phyloP scores from a whole-genome alignment of 2,113 vertebrate species.

The Bolborhynchus lineola region DNA sequence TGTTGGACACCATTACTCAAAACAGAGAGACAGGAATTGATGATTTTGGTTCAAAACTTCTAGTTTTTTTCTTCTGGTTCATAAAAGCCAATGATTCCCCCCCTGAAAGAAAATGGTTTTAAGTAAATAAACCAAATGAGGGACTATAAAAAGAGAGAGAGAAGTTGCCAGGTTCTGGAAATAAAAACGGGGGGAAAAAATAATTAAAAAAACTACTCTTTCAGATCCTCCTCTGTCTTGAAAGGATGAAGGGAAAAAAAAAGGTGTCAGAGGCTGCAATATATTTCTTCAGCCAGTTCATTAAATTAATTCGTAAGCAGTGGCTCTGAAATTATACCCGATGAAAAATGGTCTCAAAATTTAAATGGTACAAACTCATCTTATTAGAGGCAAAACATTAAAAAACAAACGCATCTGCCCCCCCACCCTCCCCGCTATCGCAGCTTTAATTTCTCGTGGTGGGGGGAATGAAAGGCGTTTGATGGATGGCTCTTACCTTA shows the following conservation, averaged over 20 bases:
- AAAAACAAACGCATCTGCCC: slow-evolving; percentile 94
- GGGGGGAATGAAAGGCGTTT: slow-evolving; percentile 86
- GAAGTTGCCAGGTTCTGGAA: slow-evolving; percentile 71
- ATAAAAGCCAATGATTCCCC: slow-evolving; percentile 2
- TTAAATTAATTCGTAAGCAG: slow-evolving; percentile 99
- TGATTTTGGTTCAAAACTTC: slow-evolving; percentile 56
- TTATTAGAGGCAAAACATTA: slow-evolving; percentile 99
- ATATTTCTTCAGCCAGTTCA: slow-evolving; percentile 97
- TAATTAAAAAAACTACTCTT: slow-evolving; percentile 34
- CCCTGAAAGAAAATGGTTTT: slow-evolving; percentile 29
- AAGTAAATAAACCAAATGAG: slow-evolving; percentile 69
- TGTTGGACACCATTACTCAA: slow-evolving; percentile 66
- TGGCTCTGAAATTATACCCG: slow-evolving; percentile 94
- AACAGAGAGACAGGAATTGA: slow-evolving; percentile 61
- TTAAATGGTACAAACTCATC: slow-evolving; percentile 99
- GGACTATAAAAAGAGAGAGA: slow-evolving; percentile 76
- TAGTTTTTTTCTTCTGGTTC: neutral
- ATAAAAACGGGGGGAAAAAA: slow-evolving; percentile 38
- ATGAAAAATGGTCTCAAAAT: slow-evolving; percentile 99
- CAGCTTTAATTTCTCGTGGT: slow-evolving; percentile 92
- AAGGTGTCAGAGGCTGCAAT: slow-evolving; percentile 93
- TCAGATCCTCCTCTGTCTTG: slow-evolving; percentile 68
- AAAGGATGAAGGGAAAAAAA: slow-evolving; percentile 78
- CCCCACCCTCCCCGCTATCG: slow-evolving; percentile 66
- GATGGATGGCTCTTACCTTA: slow-evolving; percentile 99